phyloP scores from a whole-genome alignment of 2,113 vertebrate genomes.

The Rhynchomys soricoides region DNA sequence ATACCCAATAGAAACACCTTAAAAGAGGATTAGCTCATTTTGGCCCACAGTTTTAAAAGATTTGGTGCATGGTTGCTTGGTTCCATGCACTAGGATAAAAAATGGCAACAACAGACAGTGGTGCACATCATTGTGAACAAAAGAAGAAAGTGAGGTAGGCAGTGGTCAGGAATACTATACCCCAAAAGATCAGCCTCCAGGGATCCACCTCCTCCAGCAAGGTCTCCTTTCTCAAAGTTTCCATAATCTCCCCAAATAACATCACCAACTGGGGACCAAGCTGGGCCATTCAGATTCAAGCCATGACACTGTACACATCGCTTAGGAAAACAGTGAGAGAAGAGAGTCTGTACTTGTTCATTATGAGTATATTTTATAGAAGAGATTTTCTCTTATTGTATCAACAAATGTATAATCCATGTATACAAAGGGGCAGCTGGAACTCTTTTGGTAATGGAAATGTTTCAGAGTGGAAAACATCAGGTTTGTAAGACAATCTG shows the following conservation, averaged over 20 bases:
- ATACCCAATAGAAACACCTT: not conserved
- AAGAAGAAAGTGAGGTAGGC: not conserved
- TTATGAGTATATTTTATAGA: not conserved
- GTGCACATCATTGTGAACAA: not conserved
- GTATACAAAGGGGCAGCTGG: not conserved
- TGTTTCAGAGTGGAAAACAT: not conserved
- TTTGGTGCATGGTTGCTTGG: not conserved
- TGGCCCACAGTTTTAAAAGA: not conserved
- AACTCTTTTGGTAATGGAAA: not conserved
- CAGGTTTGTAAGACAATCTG: not conserved
- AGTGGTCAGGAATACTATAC: not conserved
- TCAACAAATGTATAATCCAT: not conserved
- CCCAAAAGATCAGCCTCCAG: not conserved
- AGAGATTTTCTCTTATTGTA: not conserved
- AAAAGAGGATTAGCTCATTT: not conserved
- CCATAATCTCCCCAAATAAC: not conserved
- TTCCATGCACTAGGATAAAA: not conserved
- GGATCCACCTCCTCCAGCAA: not conserved
- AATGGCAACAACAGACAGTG: not conserved
- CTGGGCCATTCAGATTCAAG: not conserved
- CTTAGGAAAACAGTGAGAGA: too few relatives aligned
- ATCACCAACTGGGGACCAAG: not conserved
- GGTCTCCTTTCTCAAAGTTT: not conserved
- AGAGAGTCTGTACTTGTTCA: not conserved
- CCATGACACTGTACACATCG: not conserved